Evolutionary conservation across 2,797 vertebrate species (phyloP).

Genomic region (Yasuhikotakia modesta): DNA sequence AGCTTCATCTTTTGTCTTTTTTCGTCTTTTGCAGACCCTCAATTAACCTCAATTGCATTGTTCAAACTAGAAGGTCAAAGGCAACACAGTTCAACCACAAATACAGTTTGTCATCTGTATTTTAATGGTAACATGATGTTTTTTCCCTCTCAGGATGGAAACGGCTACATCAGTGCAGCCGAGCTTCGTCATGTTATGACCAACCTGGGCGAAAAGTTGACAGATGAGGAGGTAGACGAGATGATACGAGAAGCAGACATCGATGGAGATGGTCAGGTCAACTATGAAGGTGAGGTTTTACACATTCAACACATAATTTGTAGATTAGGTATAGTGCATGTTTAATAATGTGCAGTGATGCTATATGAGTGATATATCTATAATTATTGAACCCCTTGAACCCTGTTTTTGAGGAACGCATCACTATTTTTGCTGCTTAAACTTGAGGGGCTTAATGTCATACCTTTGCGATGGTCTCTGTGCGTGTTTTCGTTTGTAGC

Average conservation of each 20-base stretch:
- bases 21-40: no score
- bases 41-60: not conserved
- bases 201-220: constrained; percentile 90
- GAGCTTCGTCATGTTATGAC: constrained; percentile 92
- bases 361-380: not conserved
- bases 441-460: no score
- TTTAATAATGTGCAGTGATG: not conserved
- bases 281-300: constrained; percentile 83
- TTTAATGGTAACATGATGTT: not conserved
- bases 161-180: constrained; percentile 88
- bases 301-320: not conserved
- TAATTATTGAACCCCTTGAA: not conserved
- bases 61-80: not conserved
- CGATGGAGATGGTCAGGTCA: constrained; percentile 89
- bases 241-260: constrained; percentile 93
- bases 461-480: no score
- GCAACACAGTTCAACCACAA: not conserved
- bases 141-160: constrained; percentile 79
- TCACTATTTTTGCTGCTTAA: not conserved
- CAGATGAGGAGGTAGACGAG: constrained; percentile 89
- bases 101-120: not conserved
- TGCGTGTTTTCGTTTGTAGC: no score
- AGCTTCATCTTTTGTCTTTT: no score
- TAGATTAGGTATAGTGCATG: no score
- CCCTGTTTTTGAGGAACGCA: not conserved